These are phyloP conservation scores for Plebejus melissa DNA, from an alignment of 2,888 invertebrate genomes.

Conservation along the genomic window DNA sequence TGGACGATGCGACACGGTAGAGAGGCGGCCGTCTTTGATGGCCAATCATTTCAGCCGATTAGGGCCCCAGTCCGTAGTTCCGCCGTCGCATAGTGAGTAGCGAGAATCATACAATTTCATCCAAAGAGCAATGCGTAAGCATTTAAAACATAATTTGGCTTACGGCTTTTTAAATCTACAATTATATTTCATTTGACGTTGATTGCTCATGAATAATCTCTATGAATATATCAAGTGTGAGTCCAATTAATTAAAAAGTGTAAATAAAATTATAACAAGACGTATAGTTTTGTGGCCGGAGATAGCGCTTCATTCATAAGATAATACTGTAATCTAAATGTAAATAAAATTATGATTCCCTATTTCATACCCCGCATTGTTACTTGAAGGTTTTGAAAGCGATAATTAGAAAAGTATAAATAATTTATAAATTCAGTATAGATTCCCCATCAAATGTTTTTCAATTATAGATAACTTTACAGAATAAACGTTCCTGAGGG, in stretches of 20 bases:
- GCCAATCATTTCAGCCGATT: background rate
- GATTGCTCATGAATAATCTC: conserved; percentile 24
- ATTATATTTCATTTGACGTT: conserved; percentile 17
- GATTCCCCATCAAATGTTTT: background rate
- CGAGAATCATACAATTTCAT: background rate
- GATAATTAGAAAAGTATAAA: conserved; percentile 20
- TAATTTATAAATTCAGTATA: conserved; percentile 12
- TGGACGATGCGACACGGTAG: conserved; percentile 3
- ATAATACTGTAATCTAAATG: conserved; percentile 43
- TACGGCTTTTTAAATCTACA: conserved; percentile 3
- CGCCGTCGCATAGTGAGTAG: background rate
- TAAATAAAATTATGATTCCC: conserved; percentile 37
- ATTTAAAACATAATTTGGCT: background rate
- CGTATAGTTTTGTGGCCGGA: conserved; percentile 22
- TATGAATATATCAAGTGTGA: conserved; percentile 15
- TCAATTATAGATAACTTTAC: background rate
- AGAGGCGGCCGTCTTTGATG: background rate
- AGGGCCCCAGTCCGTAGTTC: background rate
- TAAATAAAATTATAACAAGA: conserved; percentile 26
- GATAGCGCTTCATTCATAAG: conserved; percentile 40
- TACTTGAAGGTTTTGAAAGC: conserved; percentile 16
- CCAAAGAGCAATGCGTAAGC: background rate
- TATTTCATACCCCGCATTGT: conserved; percentile 19
- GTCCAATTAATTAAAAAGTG: conserved; percentile 27
- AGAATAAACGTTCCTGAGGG: background rate